Conservation (phyloP, 2,888 invertebrate genomes). For the Hyalella azteca region DNA sequence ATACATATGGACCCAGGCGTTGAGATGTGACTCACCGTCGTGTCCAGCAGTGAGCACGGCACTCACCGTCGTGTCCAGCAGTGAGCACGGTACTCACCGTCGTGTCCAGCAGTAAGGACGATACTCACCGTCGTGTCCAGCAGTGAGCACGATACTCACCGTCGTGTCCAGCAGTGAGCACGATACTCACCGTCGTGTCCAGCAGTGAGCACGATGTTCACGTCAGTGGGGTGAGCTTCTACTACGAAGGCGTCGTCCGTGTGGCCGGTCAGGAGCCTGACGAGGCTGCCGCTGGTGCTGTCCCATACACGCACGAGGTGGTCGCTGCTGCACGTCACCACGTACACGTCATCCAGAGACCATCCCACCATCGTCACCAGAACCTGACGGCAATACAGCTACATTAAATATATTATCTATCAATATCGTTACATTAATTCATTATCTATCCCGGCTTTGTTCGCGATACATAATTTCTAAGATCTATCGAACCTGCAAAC, state of each 20-base stretch:
- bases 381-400: conserved; percentile 60
- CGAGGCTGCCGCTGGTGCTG: conserved; percentile 68
- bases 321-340: conserved; percentile 91
- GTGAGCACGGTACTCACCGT: conserved; percentile 80
- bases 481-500: too few relatives aligned
- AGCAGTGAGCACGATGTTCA: conserved; percentile 80
- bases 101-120: conserved; percentile 83
- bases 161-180: conserved; percentile 66
- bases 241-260: conserved; percentile 92
- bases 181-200: conserved; percentile 88
- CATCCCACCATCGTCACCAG: conserved; percentile 97
- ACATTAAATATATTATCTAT: background rate
- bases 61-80: conserved; percentile 78
- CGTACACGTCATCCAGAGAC: conserved; percentile 85
- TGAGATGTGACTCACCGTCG: conserved; percentile 82
- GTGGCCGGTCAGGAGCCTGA: conserved; percentile 78
- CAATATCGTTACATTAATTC: conserved; percentile 23
- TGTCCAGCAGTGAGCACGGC: conserved; percentile 91
- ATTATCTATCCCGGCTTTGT: too few relatives aligned
- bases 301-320: conserved; percentile 75
- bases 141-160: conserved; percentile 79
- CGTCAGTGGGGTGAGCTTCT: conserved; percentile 87
- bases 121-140: conserved; percentile 91
- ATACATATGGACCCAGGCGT: too few relatives aligned
- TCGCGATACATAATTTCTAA: too few relatives aligned